Evolutionary conservation across 2,797 vertebrate species (phyloP).

Genomic region (Rhinichthys osculus): DNA sequence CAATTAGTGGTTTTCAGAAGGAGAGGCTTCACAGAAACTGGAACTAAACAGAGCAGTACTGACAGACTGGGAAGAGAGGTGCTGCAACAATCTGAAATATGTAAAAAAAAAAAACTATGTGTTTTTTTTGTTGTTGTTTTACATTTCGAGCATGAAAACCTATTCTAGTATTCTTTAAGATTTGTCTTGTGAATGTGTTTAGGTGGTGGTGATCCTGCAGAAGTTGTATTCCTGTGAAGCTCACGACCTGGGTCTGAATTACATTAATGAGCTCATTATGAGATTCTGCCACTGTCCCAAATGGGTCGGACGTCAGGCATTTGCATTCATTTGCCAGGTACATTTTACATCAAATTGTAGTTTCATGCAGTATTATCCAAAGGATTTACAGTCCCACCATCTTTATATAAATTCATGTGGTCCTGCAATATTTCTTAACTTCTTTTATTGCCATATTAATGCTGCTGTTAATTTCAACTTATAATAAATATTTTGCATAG

Average conservation of each 20-base stretch:
- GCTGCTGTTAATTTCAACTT: not conserved
- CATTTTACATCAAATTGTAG: not conserved
- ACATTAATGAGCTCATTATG: constrained; percentile 92
- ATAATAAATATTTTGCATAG: not conserved
- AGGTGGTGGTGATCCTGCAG: constrained; percentile 97
- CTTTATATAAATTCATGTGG: not conserved
- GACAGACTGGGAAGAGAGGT: not conserved
- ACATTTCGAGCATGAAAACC: not conserved
- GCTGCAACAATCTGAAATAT: not conserved
- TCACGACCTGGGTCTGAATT: constrained; percentile 80
- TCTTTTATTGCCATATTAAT: not conserved
- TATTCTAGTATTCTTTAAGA: not conserved
- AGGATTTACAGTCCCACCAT: not conserved
- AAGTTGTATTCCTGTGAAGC: constrained; percentile 87
- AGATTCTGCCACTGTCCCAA: constrained; percentile 91
- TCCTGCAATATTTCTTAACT: too few relatives aligned
- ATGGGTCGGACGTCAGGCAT: constrained; percentile 96
- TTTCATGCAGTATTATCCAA: not conserved
- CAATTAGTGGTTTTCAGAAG: not conserved
- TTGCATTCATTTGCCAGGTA: constrained; percentile 85
- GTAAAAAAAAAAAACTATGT: not conserved
- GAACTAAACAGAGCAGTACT: not conserved
- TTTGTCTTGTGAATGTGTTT: constrained; percentile 42
- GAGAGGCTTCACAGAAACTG: not conserved
- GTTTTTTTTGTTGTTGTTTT: not conserved